Base-by-base conservation (phyloP, 92 coral and sea anemone genomes). In the Plumapathes pennacea region DNA sequence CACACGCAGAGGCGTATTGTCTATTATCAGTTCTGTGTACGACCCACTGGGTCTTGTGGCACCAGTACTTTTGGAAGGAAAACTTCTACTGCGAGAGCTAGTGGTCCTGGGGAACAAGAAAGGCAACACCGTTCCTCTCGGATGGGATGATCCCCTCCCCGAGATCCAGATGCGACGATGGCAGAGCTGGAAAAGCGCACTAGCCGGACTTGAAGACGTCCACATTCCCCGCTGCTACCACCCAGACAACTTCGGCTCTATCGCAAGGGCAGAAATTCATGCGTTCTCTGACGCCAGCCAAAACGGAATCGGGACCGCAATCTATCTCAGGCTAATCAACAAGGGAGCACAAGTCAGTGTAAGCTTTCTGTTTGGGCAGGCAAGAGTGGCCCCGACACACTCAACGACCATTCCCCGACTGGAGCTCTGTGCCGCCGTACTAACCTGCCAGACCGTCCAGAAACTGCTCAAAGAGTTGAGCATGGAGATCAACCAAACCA, bases 211-310 rank as follows among this genome's bases (percentile, higher is more conserved):
- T 28, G 72, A 50, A 59, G 25, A 50, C 17, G 63, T 50, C 23
- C 38, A 25, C 4, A 56, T 62, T 1, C 62, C 37, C 23, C 45
- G 80, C 12, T 62, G 80, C 32, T 72, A 72, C 43, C 73, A 62
- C 32, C 73, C 80, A 1, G 52, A 38, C 14, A 44, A 42, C 5
- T 72, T 62, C 19, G 63, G 62, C 37, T 31, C 27, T 17, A 38
- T 55, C 38, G 33, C 44, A 6, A 44, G 67, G 9, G 44, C 49
- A 0, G 82, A 74, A 39, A 20, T 54, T 20, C 76, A 67, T 62
- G 76, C 70, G n/a, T 76, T 67, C 39, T 67, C 76, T 23, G 76
- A 74, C 12, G 82, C 82, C n/a, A 74, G 82, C 58, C 38, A 74
- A 26, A 46, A 76, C 4, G 77, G 68, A 6, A 76, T 58, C 15